These are phyloP conservation scores for Andricus grossulariae DNA, from an alignment of 1,140 invertebrate species.

Conservation along the genomic window DNA sequence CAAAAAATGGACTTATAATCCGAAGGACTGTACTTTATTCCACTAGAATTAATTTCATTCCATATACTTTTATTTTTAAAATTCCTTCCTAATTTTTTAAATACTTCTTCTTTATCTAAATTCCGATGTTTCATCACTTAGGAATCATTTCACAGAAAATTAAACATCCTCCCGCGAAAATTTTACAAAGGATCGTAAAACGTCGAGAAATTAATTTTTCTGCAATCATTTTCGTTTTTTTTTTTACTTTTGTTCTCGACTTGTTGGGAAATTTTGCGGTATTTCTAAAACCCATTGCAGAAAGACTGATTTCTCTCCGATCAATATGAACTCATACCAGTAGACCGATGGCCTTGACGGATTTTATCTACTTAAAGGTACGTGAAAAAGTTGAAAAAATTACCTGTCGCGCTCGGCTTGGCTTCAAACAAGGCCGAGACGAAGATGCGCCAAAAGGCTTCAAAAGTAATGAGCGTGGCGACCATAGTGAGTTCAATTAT, in stretches of 20 bases:
- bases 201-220: neutral
- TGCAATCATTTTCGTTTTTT: neutral
- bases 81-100: too few species aligned
- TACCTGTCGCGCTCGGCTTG: conserved; percentile 16
- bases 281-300: neutral
- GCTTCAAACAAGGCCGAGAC: conserved; percentile 20
- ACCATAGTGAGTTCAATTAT: neutral
- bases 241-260: neutral
- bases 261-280: neutral
- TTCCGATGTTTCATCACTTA: too few species aligned
- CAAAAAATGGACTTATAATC: too few species aligned
- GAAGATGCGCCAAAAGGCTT: conserved; percentile 11
- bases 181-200: neutral
- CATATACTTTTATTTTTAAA: too few species aligned
- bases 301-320: conserved; percentile 16
- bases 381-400: conserved; percentile 28
- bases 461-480: neutral
- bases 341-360: conserved; percentile 10
- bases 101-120: too few species aligned
- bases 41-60: too few species aligned
- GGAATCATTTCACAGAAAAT: too few species aligned
- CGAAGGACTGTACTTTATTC: too few species aligned
- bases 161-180: neutral
- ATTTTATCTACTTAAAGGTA: conserved; percentile 18
- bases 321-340: neutral